Evolutionary conservation across 1,140 invertebrate species (phyloP), one percentile per base, ranked within the genome.

Genomic region (Drosophila varians): DNA sequence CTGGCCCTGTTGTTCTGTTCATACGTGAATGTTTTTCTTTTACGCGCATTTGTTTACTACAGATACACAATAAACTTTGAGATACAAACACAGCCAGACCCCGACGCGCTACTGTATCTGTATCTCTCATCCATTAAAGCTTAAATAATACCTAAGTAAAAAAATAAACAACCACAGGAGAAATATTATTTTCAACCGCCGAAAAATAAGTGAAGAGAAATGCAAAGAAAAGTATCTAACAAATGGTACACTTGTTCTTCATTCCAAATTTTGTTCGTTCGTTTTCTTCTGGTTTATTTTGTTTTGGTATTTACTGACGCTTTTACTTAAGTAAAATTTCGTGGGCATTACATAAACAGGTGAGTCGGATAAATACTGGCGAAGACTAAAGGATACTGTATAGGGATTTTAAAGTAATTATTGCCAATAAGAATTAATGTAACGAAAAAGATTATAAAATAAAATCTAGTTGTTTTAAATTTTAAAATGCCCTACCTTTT

Each of bases 21-120:
- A 80, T 79, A 80, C 77, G 77, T 75, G 77, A 68, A 82, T 82
- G 75, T 82, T 79, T 77, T 73, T 68, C 71, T 80, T 82, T 82
- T 82, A 82, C 77, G 77, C 77, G 77, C 77, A 82, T 82, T 82
- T 82, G 77, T 82, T 82, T 82, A 82, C 77, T 77, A 77, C 51
- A 82, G 73, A 82, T 82, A 82, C 77, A 82, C 74, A 82, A 75
- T 61, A 68, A 82, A 73, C 66, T 49, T 52, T 55, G 49, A 79
- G 66, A 77, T 77, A 70, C 56, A 72, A 82, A 70, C 61, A 64
- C 40, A 61, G 54, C 2, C 53, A 62, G 53, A 60, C 66, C 14
- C 54, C 23, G 2, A 7, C 3, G n/a, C 43, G 58, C 23, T 28
- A 19, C 14, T 55, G 54, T 69, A 69, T 68, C 54, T 76, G 31